These are phyloP conservation scores for Cichlasoma orientale DNA, from an alignment of 2,797 vertebrate species.

Conservation along the genomic window DNA sequence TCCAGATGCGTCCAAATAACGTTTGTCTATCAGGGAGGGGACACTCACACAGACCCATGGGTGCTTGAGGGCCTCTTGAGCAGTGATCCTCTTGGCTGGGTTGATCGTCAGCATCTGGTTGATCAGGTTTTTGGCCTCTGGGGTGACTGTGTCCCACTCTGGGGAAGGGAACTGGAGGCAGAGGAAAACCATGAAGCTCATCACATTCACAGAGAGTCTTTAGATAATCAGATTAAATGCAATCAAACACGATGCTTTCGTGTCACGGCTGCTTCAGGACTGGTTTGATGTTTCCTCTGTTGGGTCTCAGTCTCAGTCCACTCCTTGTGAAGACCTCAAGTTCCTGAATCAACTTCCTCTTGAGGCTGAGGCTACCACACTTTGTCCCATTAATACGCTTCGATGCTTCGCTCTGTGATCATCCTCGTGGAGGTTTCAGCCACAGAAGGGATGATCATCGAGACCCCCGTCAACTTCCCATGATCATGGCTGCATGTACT, in stretches of 20 bases:
- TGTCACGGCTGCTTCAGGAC: background rate
- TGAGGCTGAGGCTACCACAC: background rate
- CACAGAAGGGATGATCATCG: no score
- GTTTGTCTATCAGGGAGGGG: background rate
- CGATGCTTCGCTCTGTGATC: background rate
- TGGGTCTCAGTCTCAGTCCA: no score
- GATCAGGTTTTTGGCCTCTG: conserved; percentile 98
- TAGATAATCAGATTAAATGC: background rate
- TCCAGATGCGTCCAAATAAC: rapidly evolving
- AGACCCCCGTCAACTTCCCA: no score
- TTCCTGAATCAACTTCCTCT: background rate
- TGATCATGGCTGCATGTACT: no score
- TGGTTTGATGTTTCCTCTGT: no score
- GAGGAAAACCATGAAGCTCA: background rate
- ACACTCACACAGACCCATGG: conserved; percentile 99
- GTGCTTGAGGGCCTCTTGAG: conserved; percentile 96
- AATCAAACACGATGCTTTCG: background rate
- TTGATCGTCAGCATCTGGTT: conserved; percentile 99
- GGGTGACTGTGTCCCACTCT: conserved; percentile 97
- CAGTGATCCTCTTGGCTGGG: conserved; percentile 96
- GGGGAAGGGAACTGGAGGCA: conserved; percentile 90
- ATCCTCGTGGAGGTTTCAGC: background rate
- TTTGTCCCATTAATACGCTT: background rate
- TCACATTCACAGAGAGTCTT: background rate
- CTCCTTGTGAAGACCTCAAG: background rate